phyloP scores from a whole-genome alignment of 2,888 invertebrate genomes.

The Petrolisthes manimaculis region DNA sequence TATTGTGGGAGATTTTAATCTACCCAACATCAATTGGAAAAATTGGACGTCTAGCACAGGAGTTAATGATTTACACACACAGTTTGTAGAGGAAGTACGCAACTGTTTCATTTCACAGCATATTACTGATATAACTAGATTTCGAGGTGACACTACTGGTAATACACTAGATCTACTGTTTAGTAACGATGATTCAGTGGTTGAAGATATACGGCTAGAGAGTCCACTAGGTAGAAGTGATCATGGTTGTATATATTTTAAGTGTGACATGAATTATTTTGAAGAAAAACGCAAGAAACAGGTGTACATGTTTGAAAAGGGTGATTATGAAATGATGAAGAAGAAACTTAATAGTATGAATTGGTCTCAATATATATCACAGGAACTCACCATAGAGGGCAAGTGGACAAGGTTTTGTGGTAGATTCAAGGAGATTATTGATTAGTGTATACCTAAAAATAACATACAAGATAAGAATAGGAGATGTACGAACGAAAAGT shows the following conservation, averaged over 20 bases:
- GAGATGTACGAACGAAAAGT: conserved; percentile 1
- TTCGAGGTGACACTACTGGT: not conserved
- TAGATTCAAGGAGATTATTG: not conserved
- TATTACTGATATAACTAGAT: conserved; percentile 14
- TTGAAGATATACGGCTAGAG: not conserved
- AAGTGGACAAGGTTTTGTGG: not conserved
- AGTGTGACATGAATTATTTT: not conserved
- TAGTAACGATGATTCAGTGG: conserved; percentile 2
- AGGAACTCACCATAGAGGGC: not conserved
- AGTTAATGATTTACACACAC: not conserved
- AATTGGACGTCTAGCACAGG: not conserved
- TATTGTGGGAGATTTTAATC: conserved; percentile 16
- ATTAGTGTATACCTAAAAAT: conserved; percentile 2
- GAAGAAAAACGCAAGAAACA: not conserved
- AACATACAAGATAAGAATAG: not conserved
- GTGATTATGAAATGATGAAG: not conserved
- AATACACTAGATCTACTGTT: conserved; percentile 14
- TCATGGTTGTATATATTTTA: not conserved
- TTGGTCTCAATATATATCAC: not conserved
- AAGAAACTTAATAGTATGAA: not conserved
- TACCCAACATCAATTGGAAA: conserved; percentile 12
- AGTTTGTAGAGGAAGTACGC: conserved; percentile 4
- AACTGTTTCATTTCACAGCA: conserved; percentile 18
- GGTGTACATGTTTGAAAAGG: conserved; percentile 7
- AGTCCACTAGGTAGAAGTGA: conserved; percentile 13